These are phyloP conservation scores for Sinocyclocheilus maitianheensis DNA, from an alignment of 2,113 vertebrate genomes.

Conservation along the genomic window DNA sequence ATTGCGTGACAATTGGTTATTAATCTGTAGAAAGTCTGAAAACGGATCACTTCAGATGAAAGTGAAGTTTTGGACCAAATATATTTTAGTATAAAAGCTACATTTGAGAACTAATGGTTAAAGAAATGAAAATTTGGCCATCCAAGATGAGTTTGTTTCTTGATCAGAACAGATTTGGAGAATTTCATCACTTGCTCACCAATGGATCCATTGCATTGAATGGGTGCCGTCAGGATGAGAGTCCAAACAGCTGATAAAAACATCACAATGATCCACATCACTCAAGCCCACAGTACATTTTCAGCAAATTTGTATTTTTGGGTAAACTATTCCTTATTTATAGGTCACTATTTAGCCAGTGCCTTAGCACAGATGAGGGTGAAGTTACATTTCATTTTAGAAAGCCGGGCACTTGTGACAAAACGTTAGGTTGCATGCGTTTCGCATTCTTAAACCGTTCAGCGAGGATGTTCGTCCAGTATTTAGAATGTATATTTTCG, in stretches of 20 bases:
- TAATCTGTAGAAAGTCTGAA: background rate
- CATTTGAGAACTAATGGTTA: background rate
- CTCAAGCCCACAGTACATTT: background rate
- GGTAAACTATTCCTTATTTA: background rate
- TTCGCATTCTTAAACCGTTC: background rate
- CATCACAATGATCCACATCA: no score
- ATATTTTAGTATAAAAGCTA: background rate
- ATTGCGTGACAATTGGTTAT: conserved; percentile 27
- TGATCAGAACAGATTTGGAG: background rate
- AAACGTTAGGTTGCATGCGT: background rate
- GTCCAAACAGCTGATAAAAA: background rate
- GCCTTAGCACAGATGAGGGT: conserved; percentile 49
- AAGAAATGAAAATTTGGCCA: background rate
- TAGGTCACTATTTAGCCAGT: conserved; percentile 42
- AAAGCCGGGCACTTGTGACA: background rate
- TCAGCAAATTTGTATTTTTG: background rate
- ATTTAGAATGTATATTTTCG: background rate
- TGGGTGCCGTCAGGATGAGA: background rate
- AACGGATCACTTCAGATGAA: background rate
- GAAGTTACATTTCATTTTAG: background rate
- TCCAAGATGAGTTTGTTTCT: background rate
- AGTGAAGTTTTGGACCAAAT: background rate
- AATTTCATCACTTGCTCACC: background rate
- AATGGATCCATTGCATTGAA: background rate
- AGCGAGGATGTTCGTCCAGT: background rate